These are phyloP conservation scores for Epinotia ramella DNA, from an alignment of 2,888 invertebrate genomes.

Conservation along the genomic window DNA sequence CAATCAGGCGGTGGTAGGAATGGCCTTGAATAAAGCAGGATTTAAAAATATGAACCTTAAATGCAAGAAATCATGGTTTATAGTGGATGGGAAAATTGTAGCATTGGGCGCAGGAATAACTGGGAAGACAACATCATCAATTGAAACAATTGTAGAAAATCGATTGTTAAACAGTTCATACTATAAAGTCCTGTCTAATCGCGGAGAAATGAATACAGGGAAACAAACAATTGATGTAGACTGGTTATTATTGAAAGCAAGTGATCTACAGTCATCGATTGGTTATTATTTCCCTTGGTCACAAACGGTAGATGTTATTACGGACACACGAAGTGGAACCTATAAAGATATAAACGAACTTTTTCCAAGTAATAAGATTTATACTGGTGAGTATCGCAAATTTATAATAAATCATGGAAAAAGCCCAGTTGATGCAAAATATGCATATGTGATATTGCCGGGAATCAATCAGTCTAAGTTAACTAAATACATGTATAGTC, in stretches of 20 bases:
- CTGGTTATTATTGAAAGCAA: conserved; percentile 1
- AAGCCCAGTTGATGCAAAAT: background rate
- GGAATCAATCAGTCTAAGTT: background rate
- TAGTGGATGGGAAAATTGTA: conserved; percentile 6
- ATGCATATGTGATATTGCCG: conserved; percentile 14
- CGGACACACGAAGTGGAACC: conserved; percentile 1
- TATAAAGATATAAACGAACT: conserved; percentile 8
- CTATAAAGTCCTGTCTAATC: background rate
- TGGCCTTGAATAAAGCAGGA: conserved; percentile 17
- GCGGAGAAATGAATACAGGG: background rate
- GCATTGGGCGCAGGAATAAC: conserved; percentile 8
- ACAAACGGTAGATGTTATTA: background rate
- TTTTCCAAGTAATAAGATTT: background rate
- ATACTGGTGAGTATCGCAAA: conserved; percentile 7
- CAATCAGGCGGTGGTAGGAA: conserved; percentile 4
- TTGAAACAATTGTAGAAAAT: conserved; percentile 10
- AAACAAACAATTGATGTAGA: background rate
- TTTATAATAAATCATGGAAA: conserved; percentile 8
- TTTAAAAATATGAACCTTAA: conserved; percentile 10
- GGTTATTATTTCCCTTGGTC: conserved; percentile 1
- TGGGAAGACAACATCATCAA: background rate
- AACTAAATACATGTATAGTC: background rate
- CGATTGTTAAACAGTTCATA: background rate
- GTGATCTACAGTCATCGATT: background rate
- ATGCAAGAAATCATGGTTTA: conserved; percentile 15